Evolutionary conservation across 2,888 invertebrate species (phyloP), one percentile per base, ranked within the genome.

Genomic region (Andrena fulva): DNA sequence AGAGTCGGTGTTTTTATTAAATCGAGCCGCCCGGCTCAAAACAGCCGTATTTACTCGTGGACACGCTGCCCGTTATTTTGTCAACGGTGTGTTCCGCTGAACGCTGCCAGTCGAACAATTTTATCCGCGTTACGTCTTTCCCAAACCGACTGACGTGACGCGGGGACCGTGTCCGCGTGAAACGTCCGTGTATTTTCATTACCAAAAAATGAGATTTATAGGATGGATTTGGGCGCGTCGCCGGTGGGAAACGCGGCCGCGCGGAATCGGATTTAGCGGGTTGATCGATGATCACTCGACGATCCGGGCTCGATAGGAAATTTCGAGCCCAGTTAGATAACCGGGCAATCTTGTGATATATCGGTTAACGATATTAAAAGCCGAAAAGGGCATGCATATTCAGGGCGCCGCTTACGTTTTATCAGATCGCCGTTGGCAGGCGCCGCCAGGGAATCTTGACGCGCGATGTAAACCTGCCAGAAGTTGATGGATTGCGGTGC

Each of bases 381-480:
- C 88, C 89, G 84, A 87, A 90, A 91, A 90, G 87, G 89, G 89
- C 90, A 92, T 93, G 90, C 92, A 92, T 92, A 92, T 92, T 92
- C 91, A 91, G 89, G 86, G 85, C 84, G 89, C 84, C 89, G 90
- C 88, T 90, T 87, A 84, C 89, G 90, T 92, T 87, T 92, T 91
- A 93, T 93, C 93, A 91, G 93, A 93, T 92, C 85, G 86, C 77
- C 83, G 86, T 83, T 86, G 89, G 87, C 89, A 87, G 87, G 82
- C 86, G 85, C 84, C 85, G 82, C 83, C 79, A 77, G 90, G 88
- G 90, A 91, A 91, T 92, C 92, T 92, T 91, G 90, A 91, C 91
- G 89, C 89, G 90, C 87, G 90, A 90, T 91, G 92, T 91, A 90
- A 91, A 91, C 90, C 91, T 91, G 93, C 92, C 93, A 91, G 89